Conservation (phyloP, 2,888 invertebrate species). For the Operophtera brumata region DNA sequence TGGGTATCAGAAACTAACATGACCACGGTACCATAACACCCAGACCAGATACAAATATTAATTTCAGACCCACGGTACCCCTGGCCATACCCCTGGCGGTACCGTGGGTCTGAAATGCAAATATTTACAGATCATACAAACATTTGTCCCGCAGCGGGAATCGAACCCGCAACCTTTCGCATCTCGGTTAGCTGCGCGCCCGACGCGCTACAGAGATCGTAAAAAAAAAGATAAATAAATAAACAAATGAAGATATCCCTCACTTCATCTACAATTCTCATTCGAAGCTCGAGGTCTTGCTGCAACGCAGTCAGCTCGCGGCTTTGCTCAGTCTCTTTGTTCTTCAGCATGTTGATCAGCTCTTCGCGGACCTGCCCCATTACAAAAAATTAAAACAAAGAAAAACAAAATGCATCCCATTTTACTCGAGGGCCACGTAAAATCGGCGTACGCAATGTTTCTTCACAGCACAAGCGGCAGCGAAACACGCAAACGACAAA, state of each 20-base stretch:
- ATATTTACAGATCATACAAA: no score
- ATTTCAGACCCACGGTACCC: no score
- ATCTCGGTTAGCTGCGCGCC: no score
- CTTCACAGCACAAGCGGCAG: background rate
- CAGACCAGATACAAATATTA: no score
- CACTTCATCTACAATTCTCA: conserved; percentile 76
- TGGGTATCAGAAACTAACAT: no score
- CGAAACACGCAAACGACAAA: background rate
- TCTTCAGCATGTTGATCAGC: conserved; percentile 80
- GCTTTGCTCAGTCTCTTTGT: conserved; percentile 78
- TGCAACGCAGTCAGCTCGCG: conserved; percentile 67
- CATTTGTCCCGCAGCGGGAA: no score
- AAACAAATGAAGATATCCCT: conserved; percentile 35
- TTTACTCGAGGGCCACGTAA: background rate
- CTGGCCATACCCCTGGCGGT: no score
- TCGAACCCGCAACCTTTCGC: no score
- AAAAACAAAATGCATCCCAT: conserved; percentile 7
- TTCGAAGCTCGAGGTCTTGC: conserved; percentile 69
- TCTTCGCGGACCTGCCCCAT: conserved; percentile 78
- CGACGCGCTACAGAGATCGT: no score
- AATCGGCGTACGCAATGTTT: background rate
- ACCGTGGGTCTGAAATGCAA: no score
- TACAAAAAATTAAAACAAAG: conserved; percentile 25
- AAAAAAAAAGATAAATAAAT: conserved; percentile 25
- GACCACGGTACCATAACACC: no score